Conservation (phyloP, 2,797 vertebrate species). For the Betta splendens region DNA sequence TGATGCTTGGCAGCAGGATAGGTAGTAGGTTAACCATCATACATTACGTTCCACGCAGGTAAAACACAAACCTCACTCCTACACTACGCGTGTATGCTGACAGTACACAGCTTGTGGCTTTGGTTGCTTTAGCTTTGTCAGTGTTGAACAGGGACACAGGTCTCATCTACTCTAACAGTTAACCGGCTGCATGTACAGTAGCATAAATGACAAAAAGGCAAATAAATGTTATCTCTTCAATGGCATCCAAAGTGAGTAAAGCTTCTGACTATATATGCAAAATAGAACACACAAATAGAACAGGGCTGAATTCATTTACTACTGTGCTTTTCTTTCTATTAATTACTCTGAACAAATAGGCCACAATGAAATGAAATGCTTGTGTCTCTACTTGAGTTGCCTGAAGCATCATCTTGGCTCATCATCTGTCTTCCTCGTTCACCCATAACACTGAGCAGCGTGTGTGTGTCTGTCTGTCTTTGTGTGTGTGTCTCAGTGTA, state of each 20-base stretch:
- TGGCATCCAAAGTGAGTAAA: too few species aligned
- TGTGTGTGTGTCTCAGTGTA: constrained; percentile 50
- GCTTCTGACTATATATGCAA: too few species aligned
- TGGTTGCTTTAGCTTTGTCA: constrained; percentile 2
- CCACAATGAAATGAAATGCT: neutral
- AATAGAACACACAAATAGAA: neutral
- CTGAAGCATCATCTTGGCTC: constrained; percentile 27
- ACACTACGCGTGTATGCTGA: too few species aligned
- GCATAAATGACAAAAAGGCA: too few species aligned
- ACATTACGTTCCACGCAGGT: too few species aligned
- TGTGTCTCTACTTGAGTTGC: constrained; percentile 13
- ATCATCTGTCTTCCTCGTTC: constrained; percentile 33
- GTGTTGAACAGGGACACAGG: neutral
- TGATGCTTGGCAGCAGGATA: too few species aligned
- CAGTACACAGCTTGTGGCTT: neutral
- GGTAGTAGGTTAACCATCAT: too few species aligned
- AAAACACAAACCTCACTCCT: too few species aligned
- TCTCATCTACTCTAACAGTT: too few species aligned
- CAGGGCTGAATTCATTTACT: constrained; percentile 9
- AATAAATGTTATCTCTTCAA: too few species aligned
- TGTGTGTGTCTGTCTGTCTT: constrained; percentile 33
- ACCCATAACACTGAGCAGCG: constrained; percentile 20
- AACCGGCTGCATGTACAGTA: too few species aligned
- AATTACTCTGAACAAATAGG: constrained; percentile 25
- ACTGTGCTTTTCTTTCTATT: constrained; percentile 21